phyloP scores from a whole-genome alignment of 2,888 invertebrate species.

The Eulithis prunata region DNA sequence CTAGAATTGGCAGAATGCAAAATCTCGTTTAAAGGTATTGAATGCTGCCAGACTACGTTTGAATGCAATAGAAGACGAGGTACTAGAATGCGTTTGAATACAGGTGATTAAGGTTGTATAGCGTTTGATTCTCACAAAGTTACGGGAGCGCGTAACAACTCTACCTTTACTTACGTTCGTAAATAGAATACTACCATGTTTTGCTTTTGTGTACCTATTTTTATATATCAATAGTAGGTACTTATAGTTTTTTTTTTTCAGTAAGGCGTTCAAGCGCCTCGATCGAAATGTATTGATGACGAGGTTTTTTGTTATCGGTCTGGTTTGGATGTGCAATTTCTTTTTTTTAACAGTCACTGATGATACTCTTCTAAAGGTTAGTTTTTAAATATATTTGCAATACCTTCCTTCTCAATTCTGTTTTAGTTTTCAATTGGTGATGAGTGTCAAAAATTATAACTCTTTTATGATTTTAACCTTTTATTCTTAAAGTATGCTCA shows the following conservation, averaged over 20 bases:
- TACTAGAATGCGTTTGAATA: too few species aligned
- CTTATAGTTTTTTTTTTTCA: constrained; percentile 45
- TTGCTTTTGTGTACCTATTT: not conserved
- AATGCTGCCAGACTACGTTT: not conserved
- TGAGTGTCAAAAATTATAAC: too few species aligned
- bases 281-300: constrained; percentile 56
- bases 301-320: constrained; percentile 56
- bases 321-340: constrained; percentile 69
- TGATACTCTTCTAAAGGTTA: constrained; percentile 57
- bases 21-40: not conserved
- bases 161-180: not conserved
- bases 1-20: not conserved
- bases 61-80: not conserved
- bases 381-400: constrained; percentile 47
- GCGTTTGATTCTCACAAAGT: constrained; percentile 1
- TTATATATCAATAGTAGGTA: not conserved
- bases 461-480: too few species aligned
- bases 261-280: constrained; percentile 49
- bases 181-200: not conserved
- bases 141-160: constrained; percentile 9
- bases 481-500: too few species aligned
- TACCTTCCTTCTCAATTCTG: too few species aligned
- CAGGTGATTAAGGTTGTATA: not conserved
- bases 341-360: constrained; percentile 60
- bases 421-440: too few species aligned